Evolutionary conservation across 1,140 invertebrate species (phyloP).

Genomic region (Drosophila simulans): DNA sequence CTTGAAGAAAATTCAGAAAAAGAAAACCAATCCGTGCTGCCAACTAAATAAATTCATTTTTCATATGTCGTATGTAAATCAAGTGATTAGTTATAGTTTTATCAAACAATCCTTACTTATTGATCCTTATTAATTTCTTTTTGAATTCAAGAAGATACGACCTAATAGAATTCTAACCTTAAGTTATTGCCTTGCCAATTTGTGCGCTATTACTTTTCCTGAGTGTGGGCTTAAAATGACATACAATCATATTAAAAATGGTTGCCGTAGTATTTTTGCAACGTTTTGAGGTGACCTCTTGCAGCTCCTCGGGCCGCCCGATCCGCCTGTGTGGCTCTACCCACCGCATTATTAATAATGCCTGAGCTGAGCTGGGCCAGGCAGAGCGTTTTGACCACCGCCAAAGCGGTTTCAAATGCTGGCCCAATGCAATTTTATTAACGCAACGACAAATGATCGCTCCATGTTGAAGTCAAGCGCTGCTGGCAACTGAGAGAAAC

Average conservation of each 20-base stretch:
- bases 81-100: too few relatives aligned
- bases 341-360: constrained; percentile 79
- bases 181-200: not conserved
- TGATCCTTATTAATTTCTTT: too few relatives aligned
- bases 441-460: constrained; percentile 82
- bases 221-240: constrained; percentile 76
- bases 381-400: constrained; percentile 53
- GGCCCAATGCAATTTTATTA: constrained; percentile 84
- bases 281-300: constrained; percentile 77
- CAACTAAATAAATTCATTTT: too few relatives aligned
- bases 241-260: constrained; percentile 84
- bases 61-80: too few relatives aligned
- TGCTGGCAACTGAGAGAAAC: constrained; percentile 1
- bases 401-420: constrained; percentile 82
- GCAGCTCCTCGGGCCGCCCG: constrained; percentile 18
- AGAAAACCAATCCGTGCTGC: not conserved
- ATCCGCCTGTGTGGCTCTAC: constrained; percentile 24
- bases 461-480: constrained; percentile 18
- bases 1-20: not conserved
- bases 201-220: not conserved
- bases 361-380: constrained; percentile 38
- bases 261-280: constrained; percentile 81
- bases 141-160: too few relatives aligned
- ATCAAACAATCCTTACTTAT: too few relatives aligned
- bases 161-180: too few relatives aligned